phyloP scores from a whole-genome alignment of 2,113 vertebrate genomes.

The Lynx canadensis region DNA sequence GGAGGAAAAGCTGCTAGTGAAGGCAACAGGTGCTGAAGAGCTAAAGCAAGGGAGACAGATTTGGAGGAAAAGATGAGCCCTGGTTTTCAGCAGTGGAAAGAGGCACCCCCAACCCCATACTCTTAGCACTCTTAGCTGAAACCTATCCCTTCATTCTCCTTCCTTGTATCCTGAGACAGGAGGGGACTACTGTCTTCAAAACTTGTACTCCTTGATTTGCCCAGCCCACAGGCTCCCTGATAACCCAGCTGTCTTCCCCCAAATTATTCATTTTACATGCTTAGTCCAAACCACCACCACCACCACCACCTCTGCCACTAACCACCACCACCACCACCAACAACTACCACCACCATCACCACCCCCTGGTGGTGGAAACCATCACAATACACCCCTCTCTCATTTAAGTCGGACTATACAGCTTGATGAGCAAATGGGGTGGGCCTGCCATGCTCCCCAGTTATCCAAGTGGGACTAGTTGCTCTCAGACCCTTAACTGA shows the following conservation, averaged over 20 bases:
- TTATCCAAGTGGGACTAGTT: constrained; percentile 35
- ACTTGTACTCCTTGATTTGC: constrained; percentile 9
- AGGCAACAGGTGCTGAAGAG: constrained; percentile 78
- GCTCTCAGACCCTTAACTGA: constrained; percentile 54
- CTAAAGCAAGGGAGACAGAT: constrained; percentile 71
- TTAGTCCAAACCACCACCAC: neutral
- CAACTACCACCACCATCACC: neutral
- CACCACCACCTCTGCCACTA: neutral
- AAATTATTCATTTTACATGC: constrained; percentile 26
- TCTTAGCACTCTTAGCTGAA: constrained; percentile 9
- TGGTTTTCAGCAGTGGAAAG: constrained; percentile 36
- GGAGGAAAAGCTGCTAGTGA: constrained; percentile 86
- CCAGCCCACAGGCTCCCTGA: neutral
- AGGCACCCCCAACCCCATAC: neutral
- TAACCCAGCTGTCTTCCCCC: neutral
- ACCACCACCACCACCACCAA: neutral
- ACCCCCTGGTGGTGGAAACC: neutral
- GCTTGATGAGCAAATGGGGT: neutral
- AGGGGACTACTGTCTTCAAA: constrained; percentile 18
- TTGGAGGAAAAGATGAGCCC: constrained; percentile 58
- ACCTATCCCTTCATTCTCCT: neutral
- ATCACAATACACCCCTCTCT: neutral
- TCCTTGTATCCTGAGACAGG: neutral
- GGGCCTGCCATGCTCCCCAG: neutral
- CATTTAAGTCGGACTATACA: neutral